Evolutionary conservation across 2,797 vertebrate species (phyloP).

Genomic region (Darevskia nairensis): DNA sequence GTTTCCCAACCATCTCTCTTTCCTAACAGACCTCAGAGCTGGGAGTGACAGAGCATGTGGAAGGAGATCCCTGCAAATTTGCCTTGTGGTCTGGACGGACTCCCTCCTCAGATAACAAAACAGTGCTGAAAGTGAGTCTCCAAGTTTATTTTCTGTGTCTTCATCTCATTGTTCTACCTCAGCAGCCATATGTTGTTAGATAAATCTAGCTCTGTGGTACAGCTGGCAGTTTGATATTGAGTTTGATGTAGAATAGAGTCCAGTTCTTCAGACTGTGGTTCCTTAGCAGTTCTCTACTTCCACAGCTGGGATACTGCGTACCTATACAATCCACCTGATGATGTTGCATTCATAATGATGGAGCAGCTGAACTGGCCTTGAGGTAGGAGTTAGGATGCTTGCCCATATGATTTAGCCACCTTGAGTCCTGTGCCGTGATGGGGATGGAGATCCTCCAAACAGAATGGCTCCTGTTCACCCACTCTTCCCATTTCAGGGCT

Average conservation of each 20-base stretch:
- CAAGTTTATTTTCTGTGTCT: conserved; percentile 39
- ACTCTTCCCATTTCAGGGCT: no score
- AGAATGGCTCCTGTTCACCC: no score
- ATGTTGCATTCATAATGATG: not conserved
- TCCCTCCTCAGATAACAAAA: conserved; percentile 97
- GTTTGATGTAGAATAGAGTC: not conserved
- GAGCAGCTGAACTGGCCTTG: not conserved
- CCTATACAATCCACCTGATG: not conserved
- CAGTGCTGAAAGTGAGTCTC: conserved; percentile 90
- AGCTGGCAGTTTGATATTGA: not conserved
- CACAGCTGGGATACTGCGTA: not conserved
- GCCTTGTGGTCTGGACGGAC: conserved; percentile 97
- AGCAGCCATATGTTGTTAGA: no score
- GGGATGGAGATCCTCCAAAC: no score
- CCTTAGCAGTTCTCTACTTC: not conserved
- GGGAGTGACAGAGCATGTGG: conserved; percentile 96
- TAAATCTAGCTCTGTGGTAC: not conserved
- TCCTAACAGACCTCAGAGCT: conserved; percentile 92
- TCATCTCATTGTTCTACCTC: not conserved
- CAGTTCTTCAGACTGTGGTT: not conserved
- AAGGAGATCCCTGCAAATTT: conserved; percentile 98
- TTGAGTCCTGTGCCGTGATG: no score
- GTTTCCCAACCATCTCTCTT: conserved; percentile 57
- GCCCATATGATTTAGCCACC: not conserved
- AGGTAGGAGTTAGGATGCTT: not conserved